Conservation (phyloP, 2,888 invertebrate genomes). For the Tipula confusa region DNA sequence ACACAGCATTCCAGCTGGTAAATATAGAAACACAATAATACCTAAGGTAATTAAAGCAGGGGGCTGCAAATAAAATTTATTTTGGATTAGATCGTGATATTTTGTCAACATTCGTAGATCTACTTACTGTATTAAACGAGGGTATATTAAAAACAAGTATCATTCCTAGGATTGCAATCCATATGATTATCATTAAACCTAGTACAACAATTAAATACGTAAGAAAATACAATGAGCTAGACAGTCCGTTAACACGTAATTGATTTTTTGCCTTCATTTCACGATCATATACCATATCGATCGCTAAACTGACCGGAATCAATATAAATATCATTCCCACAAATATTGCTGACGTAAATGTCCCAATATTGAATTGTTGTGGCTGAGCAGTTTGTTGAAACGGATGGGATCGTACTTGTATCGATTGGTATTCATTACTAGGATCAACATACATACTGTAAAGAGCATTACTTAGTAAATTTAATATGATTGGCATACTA, state of each 20-base stretch:
- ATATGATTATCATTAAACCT: slow-evolving; percentile 64
- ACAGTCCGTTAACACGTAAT: slow-evolving; percentile 73
- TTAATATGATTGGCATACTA: slow-evolving; percentile 69
- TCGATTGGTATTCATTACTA: slow-evolving; percentile 53
- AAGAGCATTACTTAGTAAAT: slow-evolving; percentile 65
- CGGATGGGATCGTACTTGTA: slow-evolving; percentile 63
- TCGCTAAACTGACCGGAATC: slow-evolving; percentile 70
- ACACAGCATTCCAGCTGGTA: slow-evolving; percentile 70
- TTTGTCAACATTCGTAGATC: neutral
- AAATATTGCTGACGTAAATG: slow-evolving; percentile 68
- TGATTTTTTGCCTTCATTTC: slow-evolving; percentile 82
- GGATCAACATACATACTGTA: slow-evolving; percentile 47
- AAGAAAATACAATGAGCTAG: slow-evolving; percentile 68
- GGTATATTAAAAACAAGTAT: slow-evolving; percentile 40
- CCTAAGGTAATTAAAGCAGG: slow-evolving; percentile 65
- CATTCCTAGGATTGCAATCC: slow-evolving; percentile 57
- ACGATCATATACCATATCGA: slow-evolving; percentile 77
- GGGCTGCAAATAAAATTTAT: slow-evolving; percentile 45
- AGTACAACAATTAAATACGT: slow-evolving; percentile 70
- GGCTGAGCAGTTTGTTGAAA: slow-evolving; percentile 71
- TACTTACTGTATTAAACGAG: slow-evolving; percentile 33
- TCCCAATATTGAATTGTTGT: slow-evolving; percentile 65
- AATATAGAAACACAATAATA: slow-evolving; percentile 64
- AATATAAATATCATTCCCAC: slow-evolving; percentile 78
- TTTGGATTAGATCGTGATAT: neutral